Evolutionary conservation across 2,797 vertebrate species (phyloP).

Genomic region (Kryptolebias ocellatus): DNA sequence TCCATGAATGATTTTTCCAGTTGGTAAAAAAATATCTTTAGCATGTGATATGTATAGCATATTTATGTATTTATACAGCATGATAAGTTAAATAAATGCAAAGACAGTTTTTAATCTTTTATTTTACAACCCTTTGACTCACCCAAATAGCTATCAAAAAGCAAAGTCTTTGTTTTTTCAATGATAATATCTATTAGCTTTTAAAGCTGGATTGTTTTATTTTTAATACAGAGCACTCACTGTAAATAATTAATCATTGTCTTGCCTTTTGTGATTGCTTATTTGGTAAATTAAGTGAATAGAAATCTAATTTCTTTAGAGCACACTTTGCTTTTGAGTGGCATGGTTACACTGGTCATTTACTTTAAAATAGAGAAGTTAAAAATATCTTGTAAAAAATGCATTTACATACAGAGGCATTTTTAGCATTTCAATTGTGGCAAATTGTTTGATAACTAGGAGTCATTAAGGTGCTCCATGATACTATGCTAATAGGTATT

Average conservation of each 20-base stretch:
- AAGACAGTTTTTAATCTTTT: neutral
- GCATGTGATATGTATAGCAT: neutral
- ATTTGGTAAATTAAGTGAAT: slow-evolving; percentile 1
- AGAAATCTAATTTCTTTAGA: neutral
- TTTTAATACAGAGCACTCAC: neutral
- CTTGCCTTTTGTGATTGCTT: neutral
- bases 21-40: neutral
- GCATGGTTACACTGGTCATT: slow-evolving; percentile 19
- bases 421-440: slow-evolving; percentile 21
- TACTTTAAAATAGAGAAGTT: slow-evolving; percentile 28
- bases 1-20: neutral
- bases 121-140: neutral
- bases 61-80: too few species aligned
- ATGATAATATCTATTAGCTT: neutral
- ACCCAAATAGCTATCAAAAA: neutral
- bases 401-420: neutral
- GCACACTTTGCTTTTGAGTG: neutral
- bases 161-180: neutral
- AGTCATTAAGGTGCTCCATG: slow-evolving; percentile 32
- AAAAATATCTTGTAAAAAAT: neutral
- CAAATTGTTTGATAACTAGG: slow-evolving; percentile 36
- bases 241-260: neutral
- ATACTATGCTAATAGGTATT: slow-evolving; percentile 41
- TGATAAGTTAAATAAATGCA: neutral
- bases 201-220: neutral